A percentile compares a stretch with the other conserved stretches of the same genome.
These are phyloP conservation scores for Lycaon pictus DNA, from an alignment of 2,113 vertebrate genomes.

Conservation along the genomic window DNA sequence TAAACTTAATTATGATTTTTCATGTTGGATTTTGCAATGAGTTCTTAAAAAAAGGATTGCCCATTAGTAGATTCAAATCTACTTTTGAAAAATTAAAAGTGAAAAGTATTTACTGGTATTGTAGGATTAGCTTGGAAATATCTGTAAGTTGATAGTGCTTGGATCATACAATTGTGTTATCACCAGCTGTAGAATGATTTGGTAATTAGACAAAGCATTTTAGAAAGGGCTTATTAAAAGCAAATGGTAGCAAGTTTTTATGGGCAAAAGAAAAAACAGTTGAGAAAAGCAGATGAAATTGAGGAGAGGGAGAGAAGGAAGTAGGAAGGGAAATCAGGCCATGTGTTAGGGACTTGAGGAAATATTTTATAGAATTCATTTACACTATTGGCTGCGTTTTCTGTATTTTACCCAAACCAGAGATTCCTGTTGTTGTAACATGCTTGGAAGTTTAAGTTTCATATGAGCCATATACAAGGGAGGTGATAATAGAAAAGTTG, in stretches of 20 bases:
- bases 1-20: constrained; percentile 9
- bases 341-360: background rate
- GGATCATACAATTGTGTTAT: background rate
- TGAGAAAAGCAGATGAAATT: background rate
- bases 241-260: background rate
- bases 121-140: constrained; percentile 54
- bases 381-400: background rate
- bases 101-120: constrained; percentile 27
- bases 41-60: background rate
- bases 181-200: background rate
- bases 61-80: constrained; percentile 30
- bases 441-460: background rate
- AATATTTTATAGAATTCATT: background rate
- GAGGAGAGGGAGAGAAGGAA: background rate
- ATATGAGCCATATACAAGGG: background rate
- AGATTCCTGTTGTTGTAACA: background rate
- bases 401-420: background rate
- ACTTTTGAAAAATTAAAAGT: constrained; percentile 53
- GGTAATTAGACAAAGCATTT: background rate
- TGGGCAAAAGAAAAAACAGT: background rate
- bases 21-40: constrained; percentile 29
- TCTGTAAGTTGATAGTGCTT: background rate
- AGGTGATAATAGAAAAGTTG: background rate
- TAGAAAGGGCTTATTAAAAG: constrained; percentile 10
- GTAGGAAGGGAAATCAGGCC: background rate